phyloP scores from a whole-genome alignment of 2,888 invertebrate species.

The Phytoseiulus persimilis region DNA sequence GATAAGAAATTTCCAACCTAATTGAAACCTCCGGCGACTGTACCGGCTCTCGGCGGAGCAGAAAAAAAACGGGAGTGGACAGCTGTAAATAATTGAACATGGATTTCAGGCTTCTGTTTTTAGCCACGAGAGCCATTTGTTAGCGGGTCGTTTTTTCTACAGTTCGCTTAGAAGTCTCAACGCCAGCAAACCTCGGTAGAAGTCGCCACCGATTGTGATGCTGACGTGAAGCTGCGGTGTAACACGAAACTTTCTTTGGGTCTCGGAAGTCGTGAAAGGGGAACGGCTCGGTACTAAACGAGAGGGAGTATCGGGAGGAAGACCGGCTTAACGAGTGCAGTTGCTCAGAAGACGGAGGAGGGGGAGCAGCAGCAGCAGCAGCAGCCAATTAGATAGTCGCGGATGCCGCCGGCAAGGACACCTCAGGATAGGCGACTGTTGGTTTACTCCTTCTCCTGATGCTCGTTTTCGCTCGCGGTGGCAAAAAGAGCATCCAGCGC shows the following conservation, averaged over 20 bases:
- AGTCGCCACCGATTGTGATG: not conserved
- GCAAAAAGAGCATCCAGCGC: not conserved
- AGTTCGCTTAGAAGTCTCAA: not conserved
- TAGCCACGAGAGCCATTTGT: not conserved
- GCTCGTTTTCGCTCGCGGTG: conserved; percentile 5
- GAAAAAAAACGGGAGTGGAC: not conserved
- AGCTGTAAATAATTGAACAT: not conserved
- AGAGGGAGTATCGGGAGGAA: not conserved
- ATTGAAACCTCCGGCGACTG: not conserved
- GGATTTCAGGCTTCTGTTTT: not conserved
- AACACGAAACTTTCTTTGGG: not conserved
- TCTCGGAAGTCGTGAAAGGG: not conserved
- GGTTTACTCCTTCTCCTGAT: not conserved
- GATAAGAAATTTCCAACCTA: not conserved
- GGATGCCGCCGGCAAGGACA: not conserved
- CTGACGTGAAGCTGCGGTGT: not conserved
- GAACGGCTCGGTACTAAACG: not conserved
- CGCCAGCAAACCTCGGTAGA: not conserved
- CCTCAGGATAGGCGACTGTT: not conserved
- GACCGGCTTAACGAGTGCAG: too few relatives aligned
- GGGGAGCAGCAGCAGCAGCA: not conserved
- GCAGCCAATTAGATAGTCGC: not conserved
- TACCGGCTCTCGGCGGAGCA: not conserved
- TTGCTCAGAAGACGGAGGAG: not conserved
- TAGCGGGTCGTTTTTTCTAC: not conserved